phyloP scores from a whole-genome alignment of 2,797 vertebrate genomes.

The Avahi laniger region DNA sequence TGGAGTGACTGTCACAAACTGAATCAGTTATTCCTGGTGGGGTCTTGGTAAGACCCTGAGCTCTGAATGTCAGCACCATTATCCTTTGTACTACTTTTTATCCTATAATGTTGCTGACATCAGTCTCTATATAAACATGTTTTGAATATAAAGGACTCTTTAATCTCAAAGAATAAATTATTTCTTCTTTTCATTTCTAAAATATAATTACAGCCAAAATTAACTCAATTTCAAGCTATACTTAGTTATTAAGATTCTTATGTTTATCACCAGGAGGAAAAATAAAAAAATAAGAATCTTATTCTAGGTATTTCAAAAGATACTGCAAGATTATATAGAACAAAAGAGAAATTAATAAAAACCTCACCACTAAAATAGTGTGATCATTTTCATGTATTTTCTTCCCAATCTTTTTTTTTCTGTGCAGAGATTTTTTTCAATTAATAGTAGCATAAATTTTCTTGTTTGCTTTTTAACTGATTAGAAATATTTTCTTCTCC shows the following conservation, averaged over 20 bases:
- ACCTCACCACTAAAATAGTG: background rate
- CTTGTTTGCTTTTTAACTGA: background rate
- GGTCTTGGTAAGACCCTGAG: background rate
- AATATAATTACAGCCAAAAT: background rate
- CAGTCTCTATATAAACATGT: background rate
- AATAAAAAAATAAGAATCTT: background rate
- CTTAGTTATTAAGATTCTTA: background rate
- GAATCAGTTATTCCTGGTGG: background rate
- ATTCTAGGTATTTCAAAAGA: slow-evolving; percentile 9
- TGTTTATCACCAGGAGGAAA: background rate
- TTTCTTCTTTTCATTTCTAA: background rate
- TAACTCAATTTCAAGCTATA: background rate
- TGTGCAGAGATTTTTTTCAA: background rate
- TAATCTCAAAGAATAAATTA: background rate
- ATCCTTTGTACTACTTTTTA: background rate
- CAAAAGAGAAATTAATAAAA: background rate
- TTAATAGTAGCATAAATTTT: background rate
- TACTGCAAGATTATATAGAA: background rate
- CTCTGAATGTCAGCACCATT: background rate
- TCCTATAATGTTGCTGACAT: background rate
- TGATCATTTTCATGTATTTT: background rate
- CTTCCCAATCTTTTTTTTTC: background rate
- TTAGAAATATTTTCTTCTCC: background rate
- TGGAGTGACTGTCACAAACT: background rate
- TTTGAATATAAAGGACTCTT: background rate